Conservation (phyloP, 92 coral and sea anemone species). For the Zoanthus sociatus region DNA sequence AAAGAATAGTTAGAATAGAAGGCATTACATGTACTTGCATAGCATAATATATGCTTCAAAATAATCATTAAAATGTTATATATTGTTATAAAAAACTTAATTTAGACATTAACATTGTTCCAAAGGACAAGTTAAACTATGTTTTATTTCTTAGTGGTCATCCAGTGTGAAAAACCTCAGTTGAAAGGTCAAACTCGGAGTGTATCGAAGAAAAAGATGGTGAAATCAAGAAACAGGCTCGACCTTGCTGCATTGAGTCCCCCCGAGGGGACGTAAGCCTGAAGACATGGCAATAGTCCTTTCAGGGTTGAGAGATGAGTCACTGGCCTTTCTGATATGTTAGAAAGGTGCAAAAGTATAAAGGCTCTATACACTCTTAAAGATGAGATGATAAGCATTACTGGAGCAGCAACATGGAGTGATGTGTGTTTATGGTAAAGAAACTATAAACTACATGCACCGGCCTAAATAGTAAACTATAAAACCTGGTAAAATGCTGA, state of each 20-base stretch:
- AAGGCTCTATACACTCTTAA: constrained; percentile 6
- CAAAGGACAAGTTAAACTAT: background rate
- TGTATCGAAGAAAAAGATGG: background rate
- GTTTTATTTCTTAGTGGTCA: background rate
- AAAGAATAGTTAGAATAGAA: no score
- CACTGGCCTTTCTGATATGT: background rate
- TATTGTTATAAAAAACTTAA: background rate
- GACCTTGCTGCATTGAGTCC: background rate
- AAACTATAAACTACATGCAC: no score
- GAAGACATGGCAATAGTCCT: constrained; percentile 2
- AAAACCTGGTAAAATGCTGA: no score
- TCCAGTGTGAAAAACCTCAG: background rate
- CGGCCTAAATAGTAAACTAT: no score
- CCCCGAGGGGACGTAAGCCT: background rate
- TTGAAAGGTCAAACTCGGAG: background rate
- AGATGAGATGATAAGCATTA: background rate
- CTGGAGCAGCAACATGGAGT: background rate
- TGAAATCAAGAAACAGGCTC: background rate
- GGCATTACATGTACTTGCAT: background rate
- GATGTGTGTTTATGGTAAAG: background rate
- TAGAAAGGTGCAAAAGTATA: constrained; percentile 23
- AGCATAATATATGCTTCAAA: background rate
- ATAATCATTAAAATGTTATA: background rate
- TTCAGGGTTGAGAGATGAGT: background rate
- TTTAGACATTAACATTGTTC: background rate